Evolutionary conservation across 1,140 invertebrate species (phyloP).

Genomic region (Bombus terrestris): DNA sequence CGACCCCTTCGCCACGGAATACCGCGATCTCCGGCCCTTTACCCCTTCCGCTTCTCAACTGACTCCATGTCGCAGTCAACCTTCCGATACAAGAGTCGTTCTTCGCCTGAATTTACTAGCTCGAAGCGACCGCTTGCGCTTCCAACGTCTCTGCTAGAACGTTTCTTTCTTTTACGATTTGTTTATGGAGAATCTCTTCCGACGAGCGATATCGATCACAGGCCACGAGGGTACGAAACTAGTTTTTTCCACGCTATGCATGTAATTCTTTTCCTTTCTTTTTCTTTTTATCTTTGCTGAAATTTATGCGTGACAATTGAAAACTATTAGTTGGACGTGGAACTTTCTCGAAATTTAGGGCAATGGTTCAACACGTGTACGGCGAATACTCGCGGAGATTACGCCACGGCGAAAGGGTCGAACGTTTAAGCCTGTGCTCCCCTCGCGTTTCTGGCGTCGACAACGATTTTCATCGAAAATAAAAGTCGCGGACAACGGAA

Average conservation of each 20-base stretch:
- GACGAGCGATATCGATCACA: not conserved
- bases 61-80: not conserved
- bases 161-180: not conserved
- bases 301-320: too few relatives aligned
- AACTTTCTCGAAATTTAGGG: not conserved
- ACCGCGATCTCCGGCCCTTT: not conserved
- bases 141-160: too few relatives aligned
- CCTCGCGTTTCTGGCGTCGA: slow-evolving; percentile 21
- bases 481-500: not conserved
- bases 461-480: not conserved
- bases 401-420: slow-evolving; percentile 10
- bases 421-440: not conserved
- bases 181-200: not conserved
- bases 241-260: not conserved
- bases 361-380: not conserved
- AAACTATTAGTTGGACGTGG: too few relatives aligned
- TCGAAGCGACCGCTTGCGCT: too few relatives aligned
- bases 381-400: not conserved
- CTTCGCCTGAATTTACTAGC: too few relatives aligned
- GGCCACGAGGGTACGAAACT: not conserved
- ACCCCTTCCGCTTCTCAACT: too few relatives aligned
- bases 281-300: too few relatives aligned
- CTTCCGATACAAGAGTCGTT: not conserved
- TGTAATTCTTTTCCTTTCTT: not conserved
- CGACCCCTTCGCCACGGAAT: slow-evolving; percentile 16